Percentiles rank a stretch among this genome's conserved stretches.
These are phyloP conservation scores for Ferdinandea cuprea DNA, from an alignment of 2,888 invertebrate species.

Conservation along the genomic window DNA sequence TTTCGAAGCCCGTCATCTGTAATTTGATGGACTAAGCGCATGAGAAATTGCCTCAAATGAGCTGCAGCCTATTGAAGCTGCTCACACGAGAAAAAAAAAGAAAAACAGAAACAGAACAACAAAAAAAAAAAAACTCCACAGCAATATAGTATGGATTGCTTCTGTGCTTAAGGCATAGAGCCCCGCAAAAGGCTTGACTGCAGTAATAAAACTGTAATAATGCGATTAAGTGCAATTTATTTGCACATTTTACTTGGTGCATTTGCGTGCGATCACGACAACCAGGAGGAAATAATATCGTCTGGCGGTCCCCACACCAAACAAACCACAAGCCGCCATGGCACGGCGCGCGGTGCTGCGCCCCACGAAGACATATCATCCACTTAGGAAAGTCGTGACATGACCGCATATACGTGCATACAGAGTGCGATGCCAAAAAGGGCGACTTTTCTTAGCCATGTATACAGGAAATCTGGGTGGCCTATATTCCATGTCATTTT, in stretches of 20 bases:
- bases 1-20: constrained; percentile 61
- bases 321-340: background rate
- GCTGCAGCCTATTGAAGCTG: constrained; percentile 13
- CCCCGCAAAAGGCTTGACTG: constrained; percentile 57
- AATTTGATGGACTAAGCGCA: constrained; percentile 71
- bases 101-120: too few relatives aligned
- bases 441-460: constrained; percentile 18
- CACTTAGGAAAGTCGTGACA: constrained; percentile 72
- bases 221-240: constrained; percentile 74
- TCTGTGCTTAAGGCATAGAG: constrained; percentile 35
- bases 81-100: constrained; percentile 1
- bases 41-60: constrained; percentile 63
- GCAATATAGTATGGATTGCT: constrained; percentile 28
- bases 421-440: constrained; percentile 54
- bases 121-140: background rate
- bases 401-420: constrained; percentile 29
- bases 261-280: constrained; percentile 73
- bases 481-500: constrained; percentile 49
- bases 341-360: constrained; percentile 8
- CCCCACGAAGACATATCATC: constrained; percentile 61
- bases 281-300: constrained; percentile 50
- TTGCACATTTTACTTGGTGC: constrained; percentile 64
- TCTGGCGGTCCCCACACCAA: constrained; percentile 34
- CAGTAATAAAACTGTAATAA: constrained; percentile 74
- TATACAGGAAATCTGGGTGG: constrained; percentile 62